Evolutionary conservation across 2,888 invertebrate genomes (phyloP).

Genomic region (Drosophila rellima): DNA sequence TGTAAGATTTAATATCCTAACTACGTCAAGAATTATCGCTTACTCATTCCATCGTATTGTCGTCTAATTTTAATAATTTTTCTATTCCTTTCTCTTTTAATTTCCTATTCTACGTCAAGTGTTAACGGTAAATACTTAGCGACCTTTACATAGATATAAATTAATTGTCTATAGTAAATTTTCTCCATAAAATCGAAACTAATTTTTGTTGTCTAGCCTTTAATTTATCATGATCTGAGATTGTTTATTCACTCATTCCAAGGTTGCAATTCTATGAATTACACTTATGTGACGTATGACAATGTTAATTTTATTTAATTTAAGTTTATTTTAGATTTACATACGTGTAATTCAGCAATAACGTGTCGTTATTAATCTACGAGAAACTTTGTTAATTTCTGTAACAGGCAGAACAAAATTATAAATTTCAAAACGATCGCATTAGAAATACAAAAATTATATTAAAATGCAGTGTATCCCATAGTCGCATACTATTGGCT

Average conservation of each 20-base stretch:
- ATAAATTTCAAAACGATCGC: background rate
- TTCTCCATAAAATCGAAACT: background rate
- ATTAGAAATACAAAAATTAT: background rate
- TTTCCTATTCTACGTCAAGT: conserved; percentile 1
- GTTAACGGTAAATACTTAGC: background rate
- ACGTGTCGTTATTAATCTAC: conserved; percentile 19
- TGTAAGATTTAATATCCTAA: conserved; percentile 10
- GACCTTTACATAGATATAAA: background rate
- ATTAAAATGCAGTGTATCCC: background rate
- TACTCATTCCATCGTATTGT: conserved; percentile 46
- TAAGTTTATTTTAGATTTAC: conserved; percentile 14
- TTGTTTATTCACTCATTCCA: background rate
- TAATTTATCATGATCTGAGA: conserved; percentile 3
- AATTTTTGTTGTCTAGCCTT: background rate
- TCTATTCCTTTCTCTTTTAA: conserved; percentile 22
- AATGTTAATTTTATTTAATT: conserved; percentile 8
- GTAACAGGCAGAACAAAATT: no score
- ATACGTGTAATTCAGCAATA: conserved; percentile 1
- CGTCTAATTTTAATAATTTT: conserved; percentile 24
- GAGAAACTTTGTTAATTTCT: background rate
- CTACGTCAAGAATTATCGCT: conserved; percentile 24
- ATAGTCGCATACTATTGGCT: background rate
- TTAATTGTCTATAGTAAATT: background rate
- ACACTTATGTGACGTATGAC: conserved; percentile 10
- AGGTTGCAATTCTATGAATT: background rate